Percentiles rank a stretch among this genome's conserved stretches.
phyloP scores from a whole-genome alignment of 2,113 vertebrate genomes.

The Aviceda subcristata region DNA sequence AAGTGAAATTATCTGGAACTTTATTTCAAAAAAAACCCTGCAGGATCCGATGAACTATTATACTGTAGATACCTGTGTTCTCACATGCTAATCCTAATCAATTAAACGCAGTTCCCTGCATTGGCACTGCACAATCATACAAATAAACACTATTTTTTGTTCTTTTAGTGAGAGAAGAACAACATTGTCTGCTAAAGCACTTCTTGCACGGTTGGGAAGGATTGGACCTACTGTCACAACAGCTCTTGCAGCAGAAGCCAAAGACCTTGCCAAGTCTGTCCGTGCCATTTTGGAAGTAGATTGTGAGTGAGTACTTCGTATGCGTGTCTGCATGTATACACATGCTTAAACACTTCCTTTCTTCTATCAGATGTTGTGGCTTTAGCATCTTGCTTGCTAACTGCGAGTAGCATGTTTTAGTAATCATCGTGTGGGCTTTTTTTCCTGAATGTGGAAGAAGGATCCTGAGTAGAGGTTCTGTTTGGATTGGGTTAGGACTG shows the following conservation, averaged over 20 bases:
- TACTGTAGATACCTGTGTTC: not conserved
- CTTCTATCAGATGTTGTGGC: not conserved
- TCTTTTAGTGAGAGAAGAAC: slow-evolving; percentile 69
- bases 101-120: not conserved
- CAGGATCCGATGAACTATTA: not conserved
- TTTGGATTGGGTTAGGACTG: not conserved
- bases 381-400: not conserved
- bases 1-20: not conserved
- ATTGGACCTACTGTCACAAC: slow-evolving; percentile 65
- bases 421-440: not conserved
- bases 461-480: not conserved
- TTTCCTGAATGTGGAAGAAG: not conserved
- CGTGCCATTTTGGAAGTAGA: slow-evolving; percentile 84
- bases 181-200: slow-evolving; percentile 52
- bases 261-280: slow-evolving; percentile 83
- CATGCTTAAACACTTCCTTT: not conserved
- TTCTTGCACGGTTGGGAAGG: slow-evolving; percentile 66
- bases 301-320: slow-evolving; percentile 77
- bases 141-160: not conserved
- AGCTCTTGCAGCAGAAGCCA: slow-evolving; percentile 81
- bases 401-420: not conserved
- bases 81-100: not conserved
- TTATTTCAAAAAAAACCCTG: not conserved
- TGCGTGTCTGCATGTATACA: too few relatives aligned
- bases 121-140: not conserved